These are phyloP conservation scores for Drosophila pruinosa DNA, from an alignment of 1,140 invertebrate species.

Conservation along the genomic window DNA sequence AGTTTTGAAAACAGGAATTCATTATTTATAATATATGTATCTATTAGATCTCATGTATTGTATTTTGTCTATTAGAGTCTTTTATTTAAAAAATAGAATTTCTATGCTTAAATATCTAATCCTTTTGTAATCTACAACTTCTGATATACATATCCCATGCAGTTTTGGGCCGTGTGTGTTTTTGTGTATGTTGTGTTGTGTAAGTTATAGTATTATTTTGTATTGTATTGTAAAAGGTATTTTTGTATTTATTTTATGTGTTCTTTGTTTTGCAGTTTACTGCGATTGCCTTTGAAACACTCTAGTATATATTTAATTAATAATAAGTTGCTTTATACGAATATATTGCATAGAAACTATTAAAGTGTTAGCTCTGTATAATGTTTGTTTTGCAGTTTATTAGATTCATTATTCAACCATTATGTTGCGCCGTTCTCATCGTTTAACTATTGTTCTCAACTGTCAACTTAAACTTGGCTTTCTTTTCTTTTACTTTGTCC, in stretches of 20 bases:
- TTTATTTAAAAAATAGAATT: slow-evolving; percentile 80
- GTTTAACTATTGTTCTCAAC: slow-evolving; percentile 19
- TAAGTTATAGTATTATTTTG: slow-evolving; percentile 22
- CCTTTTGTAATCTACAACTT: slow-evolving; percentile 63
- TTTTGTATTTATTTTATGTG: slow-evolving; percentile 56
- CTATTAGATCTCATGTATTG: slow-evolving; percentile 60
- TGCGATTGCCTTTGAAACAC: slow-evolving; percentile 80
- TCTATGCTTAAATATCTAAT: slow-evolving; percentile 70
- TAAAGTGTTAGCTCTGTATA: slow-evolving; percentile 46
- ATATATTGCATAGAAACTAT: slow-evolving; percentile 52
- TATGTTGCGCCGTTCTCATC: slow-evolving; percentile 14
- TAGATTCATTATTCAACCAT: slow-evolving; percentile 51
- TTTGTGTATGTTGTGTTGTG: slow-evolving; percentile 18
- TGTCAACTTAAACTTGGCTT: slow-evolving; percentile 33
- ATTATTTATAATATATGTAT: slow-evolving; percentile 47
- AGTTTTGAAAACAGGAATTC: slow-evolving; percentile 60
- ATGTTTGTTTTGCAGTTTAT: slow-evolving; percentile 36
- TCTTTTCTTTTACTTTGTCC: background rate
- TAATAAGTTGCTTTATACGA: slow-evolving; percentile 51
- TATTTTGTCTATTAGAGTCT: slow-evolving; percentile 76
- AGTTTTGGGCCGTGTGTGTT: slow-evolving; percentile 22
- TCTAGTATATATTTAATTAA: slow-evolving; percentile 63
- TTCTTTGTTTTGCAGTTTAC: slow-evolving; percentile 70
- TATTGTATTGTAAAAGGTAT: slow-evolving; percentile 69
- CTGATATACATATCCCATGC: slow-evolving; percentile 64